These are phyloP conservation scores for Molorchus minor DNA, from an alignment of 2,888 invertebrate species.

Conservation along the genomic window DNA sequence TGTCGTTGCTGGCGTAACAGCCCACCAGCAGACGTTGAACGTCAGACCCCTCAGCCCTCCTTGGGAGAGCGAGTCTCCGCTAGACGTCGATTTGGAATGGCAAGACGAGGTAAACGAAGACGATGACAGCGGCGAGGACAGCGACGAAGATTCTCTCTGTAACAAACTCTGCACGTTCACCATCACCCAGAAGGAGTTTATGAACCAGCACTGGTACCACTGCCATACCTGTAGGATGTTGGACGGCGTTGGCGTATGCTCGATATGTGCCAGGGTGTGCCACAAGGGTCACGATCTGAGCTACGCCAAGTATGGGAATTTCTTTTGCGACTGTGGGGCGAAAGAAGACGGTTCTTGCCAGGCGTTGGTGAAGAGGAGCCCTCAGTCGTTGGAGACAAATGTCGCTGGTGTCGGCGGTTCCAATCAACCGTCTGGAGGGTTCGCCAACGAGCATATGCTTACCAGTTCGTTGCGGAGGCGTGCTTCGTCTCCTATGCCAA, in stretches of 20 bases:
- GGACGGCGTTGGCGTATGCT: constrained; percentile 97
- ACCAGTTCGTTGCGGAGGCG: constrained; percentile 67
- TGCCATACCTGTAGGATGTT: constrained; percentile 99
- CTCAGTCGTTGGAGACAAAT: constrained; percentile 59
- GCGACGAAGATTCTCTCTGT: constrained; percentile 90
- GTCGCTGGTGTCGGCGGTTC: constrained; percentile 14
- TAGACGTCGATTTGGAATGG: constrained; percentile 84
- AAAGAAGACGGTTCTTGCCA: constrained; percentile 87
- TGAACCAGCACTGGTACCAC: constrained; percentile 99
- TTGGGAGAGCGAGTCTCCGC: constrained; percentile 81
- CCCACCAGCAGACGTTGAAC: constrained; percentile 23
- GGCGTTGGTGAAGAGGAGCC: constrained; percentile 71
- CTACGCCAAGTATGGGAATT: constrained; percentile 97
- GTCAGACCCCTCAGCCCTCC: constrained; percentile 72
- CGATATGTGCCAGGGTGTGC: constrained; percentile 96
- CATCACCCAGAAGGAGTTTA: constrained; percentile 91
- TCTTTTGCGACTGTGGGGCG: constrained; percentile 99
- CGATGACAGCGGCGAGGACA: constrained; percentile 94
- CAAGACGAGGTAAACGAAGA: constrained; percentile 90
- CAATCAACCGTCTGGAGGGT: constrained; percentile 19
- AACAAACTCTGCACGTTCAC: constrained; percentile 96
- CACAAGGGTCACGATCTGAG: constrained; percentile 96
- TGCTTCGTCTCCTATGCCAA: constrained; percentile 54
- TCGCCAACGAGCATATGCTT: constrained; percentile 62
- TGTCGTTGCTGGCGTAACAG: constrained; percentile 68